phyloP scores from a whole-genome alignment of 2,113 vertebrate genomes.

The Chroicocephalus ridibundus region DNA sequence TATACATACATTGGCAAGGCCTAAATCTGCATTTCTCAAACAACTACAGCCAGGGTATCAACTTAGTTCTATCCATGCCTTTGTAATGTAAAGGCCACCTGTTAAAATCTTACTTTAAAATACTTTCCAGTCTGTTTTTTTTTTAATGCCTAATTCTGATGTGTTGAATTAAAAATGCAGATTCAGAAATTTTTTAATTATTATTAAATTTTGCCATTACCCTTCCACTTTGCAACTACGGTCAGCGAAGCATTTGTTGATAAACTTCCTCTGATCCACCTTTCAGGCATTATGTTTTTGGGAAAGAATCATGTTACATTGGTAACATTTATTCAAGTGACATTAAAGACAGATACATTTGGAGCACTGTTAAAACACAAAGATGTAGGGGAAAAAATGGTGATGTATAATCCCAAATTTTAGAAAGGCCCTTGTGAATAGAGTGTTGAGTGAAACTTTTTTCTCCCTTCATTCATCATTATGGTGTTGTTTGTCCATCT shows the following conservation, averaged over 20 bases:
- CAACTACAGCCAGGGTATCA: not conserved
- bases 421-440: not conserved
- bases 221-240: not conserved
- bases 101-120: not conserved
- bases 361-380: not conserved
- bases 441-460: not conserved
- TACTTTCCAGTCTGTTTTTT: not conserved
- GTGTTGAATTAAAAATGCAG: not conserved
- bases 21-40: not conserved
- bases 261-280: not conserved
- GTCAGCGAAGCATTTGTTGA: not conserved
- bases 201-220: not conserved
- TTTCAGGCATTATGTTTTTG: not conserved
- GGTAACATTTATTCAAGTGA: not conserved
- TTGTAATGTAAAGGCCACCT: not conserved
- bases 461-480: not conserved
- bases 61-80: not conserved
- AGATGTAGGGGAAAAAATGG: not conserved
- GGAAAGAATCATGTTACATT: not conserved
- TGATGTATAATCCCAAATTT: not conserved
- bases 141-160: not conserved
- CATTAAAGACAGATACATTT: not conserved
- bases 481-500: not conserved
- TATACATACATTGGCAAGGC: accelerated
- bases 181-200: not conserved